phyloP scores from a whole-genome alignment of 1,140 invertebrate species.

The Drosophila repleta region DNA sequence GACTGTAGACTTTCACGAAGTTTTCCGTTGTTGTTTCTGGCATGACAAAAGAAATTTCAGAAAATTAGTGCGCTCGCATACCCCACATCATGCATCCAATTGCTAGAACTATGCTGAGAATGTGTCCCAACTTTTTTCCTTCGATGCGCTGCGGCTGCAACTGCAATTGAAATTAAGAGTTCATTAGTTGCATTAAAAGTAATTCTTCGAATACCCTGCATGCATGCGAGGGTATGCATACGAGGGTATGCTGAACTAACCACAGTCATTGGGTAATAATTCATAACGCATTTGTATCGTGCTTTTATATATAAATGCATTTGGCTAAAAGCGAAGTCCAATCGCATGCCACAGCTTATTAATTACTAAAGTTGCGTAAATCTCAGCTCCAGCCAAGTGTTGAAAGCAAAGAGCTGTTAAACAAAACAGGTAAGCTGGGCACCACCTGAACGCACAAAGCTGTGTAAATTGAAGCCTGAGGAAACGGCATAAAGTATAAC shows the following conservation, averaged over 20 bases:
- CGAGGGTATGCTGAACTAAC: background rate
- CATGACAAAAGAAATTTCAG: slow-evolving; percentile 40
- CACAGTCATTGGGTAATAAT: background rate
- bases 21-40: slow-evolving; percentile 15
- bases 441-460: background rate
- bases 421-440: slow-evolving; percentile 10
- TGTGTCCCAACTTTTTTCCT: slow-evolving; percentile 31
- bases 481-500: background rate
- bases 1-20: slow-evolving; percentile 5
- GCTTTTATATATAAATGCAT: background rate
- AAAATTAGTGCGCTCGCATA: slow-evolving; percentile 39
- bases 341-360: background rate
- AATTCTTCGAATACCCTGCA: slow-evolving; percentile 10
- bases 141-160: slow-evolving; percentile 8
- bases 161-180: slow-evolving; percentile 49
- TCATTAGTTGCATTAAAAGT: slow-evolving; percentile 50
- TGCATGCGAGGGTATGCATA: too few relatives aligned
- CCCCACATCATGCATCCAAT: slow-evolving; percentile 3
- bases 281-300: too few relatives aligned
- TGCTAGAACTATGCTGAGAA: slow-evolving; percentile 48
- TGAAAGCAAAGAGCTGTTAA: background rate
- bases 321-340: background rate
- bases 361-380: slow-evolving; percentile 21
- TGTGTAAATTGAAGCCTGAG: background rate
- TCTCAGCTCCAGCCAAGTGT: slow-evolving; percentile 35